Percentiles rank a stretch among this genome's conserved stretches.
phyloP scores from a whole-genome alignment of 2,888 invertebrate genomes.

The Muschampia plurimacula region DNA sequence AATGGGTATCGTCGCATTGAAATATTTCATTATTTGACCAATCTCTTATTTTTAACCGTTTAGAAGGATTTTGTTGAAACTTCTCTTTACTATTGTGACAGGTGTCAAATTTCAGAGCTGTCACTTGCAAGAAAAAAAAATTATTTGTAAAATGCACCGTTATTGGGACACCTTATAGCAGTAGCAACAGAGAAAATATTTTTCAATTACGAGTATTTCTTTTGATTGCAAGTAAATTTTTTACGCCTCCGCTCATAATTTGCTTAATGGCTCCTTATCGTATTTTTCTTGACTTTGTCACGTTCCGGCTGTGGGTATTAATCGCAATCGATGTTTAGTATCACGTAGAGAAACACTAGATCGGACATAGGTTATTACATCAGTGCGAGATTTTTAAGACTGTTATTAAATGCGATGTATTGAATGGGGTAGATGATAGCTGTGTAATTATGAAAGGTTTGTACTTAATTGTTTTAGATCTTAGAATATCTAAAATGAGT shows the following conservation, averaged over 20 bases:
- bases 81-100: too few species aligned
- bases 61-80: too few species aligned
- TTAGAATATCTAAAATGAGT: too few species aligned
- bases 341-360: constrained; percentile 27
- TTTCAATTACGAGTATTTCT: constrained; percentile 2
- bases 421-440: too few species aligned
- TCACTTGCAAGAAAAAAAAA: neutral
- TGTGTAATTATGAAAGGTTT: too few species aligned
- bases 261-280: constrained; percentile 25
- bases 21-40: too few species aligned
- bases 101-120: too few species aligned
- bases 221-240: neutral
- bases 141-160: too few species aligned
- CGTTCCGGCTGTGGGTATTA: constrained; percentile 15
- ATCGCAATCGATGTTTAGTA: constrained; percentile 28
- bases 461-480: too few species aligned
- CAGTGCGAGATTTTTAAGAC: neutral
- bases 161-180: too few species aligned
- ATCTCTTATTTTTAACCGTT: too few species aligned
- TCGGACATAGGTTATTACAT: constrained; percentile 7
- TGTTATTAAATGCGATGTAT: neutral
- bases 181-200: neutral
- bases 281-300: constrained; percentile 21
- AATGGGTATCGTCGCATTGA: too few species aligned
- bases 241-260: constrained; percentile 5